Base-by-base conservation (phyloP, 2,113 vertebrate genomes). In the Chlamydotis undulata region DNA sequence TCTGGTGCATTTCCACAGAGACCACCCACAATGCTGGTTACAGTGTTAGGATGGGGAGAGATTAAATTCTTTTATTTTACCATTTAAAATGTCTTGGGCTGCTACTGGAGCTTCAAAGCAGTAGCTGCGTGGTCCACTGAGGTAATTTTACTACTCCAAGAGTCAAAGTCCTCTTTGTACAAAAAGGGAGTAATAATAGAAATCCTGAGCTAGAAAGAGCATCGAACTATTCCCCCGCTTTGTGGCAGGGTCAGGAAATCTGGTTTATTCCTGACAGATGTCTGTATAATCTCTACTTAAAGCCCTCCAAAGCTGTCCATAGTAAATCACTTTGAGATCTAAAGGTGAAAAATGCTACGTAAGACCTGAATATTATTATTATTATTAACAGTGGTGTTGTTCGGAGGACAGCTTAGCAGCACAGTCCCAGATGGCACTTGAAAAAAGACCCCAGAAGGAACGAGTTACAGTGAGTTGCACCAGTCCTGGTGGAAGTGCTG, bases 221-320 rank as follows among this genome's bases (percentile, higher is more conserved):
- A 60, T 50, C 1, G 0, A 96, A 84, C 56, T 89, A 64, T 81
- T 96, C 65, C 28, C 14, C 43, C 89, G 69, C 69, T 89, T 71
- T 94, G 77, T 94, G 91, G 89, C 61, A 52, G 74, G 83, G 65
- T 87, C 83, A 95, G 96, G 83, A 97, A 96, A 95, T 96, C 93
- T 91, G 74, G 17, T 91, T 97, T 94, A 96, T 96, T 97, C 95
- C 95, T 91, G 96, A 96, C 96, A 97, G 96, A 94, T 97, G 96
- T 96, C 96, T 95, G 84, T 95, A 84, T 94, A 96, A 95, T 95
- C 87, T 94, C 52, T 78, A 59, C 77, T 64, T 89, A 95, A 95
- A 94, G 39, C 83, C 61, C 26, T 93, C 93, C 77, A 91, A 95
- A 97, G 93, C 93, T 49, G 78, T 89, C 83, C 69, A 71, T 57